Base-by-base conservation (phyloP, 1,140 invertebrate species). In the Campoletis sonorensis region DNA sequence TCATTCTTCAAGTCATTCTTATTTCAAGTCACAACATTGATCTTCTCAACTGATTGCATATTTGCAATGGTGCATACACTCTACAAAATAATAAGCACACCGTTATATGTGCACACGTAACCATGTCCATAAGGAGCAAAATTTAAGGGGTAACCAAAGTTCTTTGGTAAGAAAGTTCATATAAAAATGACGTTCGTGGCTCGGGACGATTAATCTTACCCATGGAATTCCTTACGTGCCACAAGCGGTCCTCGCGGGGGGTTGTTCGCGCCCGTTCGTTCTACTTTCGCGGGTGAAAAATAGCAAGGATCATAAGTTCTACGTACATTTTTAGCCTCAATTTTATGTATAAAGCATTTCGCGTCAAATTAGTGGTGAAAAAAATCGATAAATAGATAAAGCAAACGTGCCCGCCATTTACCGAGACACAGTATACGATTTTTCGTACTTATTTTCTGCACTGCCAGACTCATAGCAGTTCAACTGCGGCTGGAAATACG, bases 221-320 rank as follows among this genome's bases (percentile, higher is more conserved):
- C 67, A 30, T 70, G 67, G 67, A 70, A 70, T 70, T 70, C 67
- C 30, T 70, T 70, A 70, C 67, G 67, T 70, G 67, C 67, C 67
- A 27, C 67, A 18, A 70, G 30, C 26, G 67, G 27, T 70, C 26
- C 67, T 70, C 15, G 33, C 23, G 67, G 16, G 27, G 67, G 67
- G 26, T 70, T 70, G 67, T 70, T 70, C 67, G 67, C 67, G 30
- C 67, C 30, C 67, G 27, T 70, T 70, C 67, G 67, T 30, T 70
- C 67, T 30, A 70, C 67, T 70, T 70, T 33, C n/a, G 30, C 67
- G 26, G n/a, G 30, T 30, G 67, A 70, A 70, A 70, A 70, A 70
- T 70, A 30, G 8, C n/a, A 33, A 10, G 27, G 27, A n/a, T 70
- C 15, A n/a, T 16, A 33, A 70, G 30, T 21, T 33, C 30, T 33